A percentile compares a stretch with the other conserved stretches of the same genome.
These are phyloP conservation scores for Balanococcus diminutus DNA, from an alignment of 2,888 invertebrate genomes.

Conservation along the genomic window DNA sequence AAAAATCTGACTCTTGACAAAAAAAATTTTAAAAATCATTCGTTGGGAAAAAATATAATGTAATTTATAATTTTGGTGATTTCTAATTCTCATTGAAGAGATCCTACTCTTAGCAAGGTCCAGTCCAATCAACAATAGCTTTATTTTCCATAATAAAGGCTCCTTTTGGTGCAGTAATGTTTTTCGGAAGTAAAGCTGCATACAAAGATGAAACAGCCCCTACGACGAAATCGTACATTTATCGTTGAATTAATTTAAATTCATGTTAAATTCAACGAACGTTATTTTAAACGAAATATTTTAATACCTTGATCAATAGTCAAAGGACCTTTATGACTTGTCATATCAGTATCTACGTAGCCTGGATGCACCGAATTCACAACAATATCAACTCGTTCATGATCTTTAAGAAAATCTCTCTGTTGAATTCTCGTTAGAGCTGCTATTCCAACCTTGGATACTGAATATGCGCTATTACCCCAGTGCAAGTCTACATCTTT, in stretches of 20 bases:
- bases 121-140: slow-evolving; percentile 66
- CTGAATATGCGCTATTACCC: slow-evolving; percentile 71
- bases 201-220: slow-evolving; percentile 68
- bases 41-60: neutral
- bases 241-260: neutral
- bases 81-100: no score
- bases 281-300: neutral
- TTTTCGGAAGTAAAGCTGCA: slow-evolving; percentile 66
- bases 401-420: slow-evolving; percentile 64
- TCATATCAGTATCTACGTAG: slow-evolving; percentile 79
- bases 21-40: no score
- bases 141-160: slow-evolving; percentile 70
- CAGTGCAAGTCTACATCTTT: slow-evolving; percentile 64
- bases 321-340: slow-evolving; percentile 69
- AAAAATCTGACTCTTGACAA: no score
- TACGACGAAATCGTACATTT: slow-evolving; percentile 46
- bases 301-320: slow-evolving; percentile 65
- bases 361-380: slow-evolving; percentile 79
- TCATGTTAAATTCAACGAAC: neutral
- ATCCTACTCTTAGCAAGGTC: neutral
- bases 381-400: slow-evolving; percentile 68
- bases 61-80: no score
- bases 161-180: slow-evolving; percentile 66
- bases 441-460: slow-evolving; percentile 76
- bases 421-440: slow-evolving; percentile 74